Evolutionary conservation across 2,797 vertebrate species (phyloP).

Genomic region (Pipistrellus pygmaeus): DNA sequence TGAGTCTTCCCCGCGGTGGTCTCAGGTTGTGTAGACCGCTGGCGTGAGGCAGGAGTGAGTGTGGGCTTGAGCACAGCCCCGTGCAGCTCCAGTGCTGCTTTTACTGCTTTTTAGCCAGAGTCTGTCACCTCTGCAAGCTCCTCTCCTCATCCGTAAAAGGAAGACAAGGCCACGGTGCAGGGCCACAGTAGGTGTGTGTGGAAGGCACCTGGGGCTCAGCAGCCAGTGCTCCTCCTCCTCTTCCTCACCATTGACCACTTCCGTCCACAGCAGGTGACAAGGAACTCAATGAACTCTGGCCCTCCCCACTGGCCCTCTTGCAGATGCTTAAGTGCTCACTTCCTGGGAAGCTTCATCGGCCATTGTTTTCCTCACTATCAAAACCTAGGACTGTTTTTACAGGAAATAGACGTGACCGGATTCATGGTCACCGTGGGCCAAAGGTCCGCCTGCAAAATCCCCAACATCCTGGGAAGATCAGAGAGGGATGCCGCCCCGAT

Average conservation of each 20-base stretch:
- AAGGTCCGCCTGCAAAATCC: too few species aligned
- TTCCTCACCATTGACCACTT: background rate
- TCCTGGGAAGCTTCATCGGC: background rate
- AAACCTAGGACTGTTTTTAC: accelerated
- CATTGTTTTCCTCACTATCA: background rate
- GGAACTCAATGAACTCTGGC: background rate
- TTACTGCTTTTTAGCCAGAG: background rate
- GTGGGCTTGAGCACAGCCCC: background rate
- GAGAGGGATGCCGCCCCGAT: background rate
- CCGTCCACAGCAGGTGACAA: background rate
- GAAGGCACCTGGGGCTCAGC: background rate
- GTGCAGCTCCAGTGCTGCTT: accelerated
- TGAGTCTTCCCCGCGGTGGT: background rate
- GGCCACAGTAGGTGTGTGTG: background rate
- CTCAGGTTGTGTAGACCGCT: background rate
- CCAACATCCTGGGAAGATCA: accelerated
- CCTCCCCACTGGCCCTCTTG: too few species aligned
- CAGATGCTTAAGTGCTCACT: background rate
- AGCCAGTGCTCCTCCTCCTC: background rate
- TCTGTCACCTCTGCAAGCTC: background rate
- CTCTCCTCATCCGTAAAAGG: accelerated
- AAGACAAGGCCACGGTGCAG: accelerated
- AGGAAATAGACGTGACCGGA: background rate
- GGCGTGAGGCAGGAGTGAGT: background rate
- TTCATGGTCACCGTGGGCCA: background rate